Conservation (phyloP, 2,888 invertebrate species). For the Morpho deidamia region DNA sequence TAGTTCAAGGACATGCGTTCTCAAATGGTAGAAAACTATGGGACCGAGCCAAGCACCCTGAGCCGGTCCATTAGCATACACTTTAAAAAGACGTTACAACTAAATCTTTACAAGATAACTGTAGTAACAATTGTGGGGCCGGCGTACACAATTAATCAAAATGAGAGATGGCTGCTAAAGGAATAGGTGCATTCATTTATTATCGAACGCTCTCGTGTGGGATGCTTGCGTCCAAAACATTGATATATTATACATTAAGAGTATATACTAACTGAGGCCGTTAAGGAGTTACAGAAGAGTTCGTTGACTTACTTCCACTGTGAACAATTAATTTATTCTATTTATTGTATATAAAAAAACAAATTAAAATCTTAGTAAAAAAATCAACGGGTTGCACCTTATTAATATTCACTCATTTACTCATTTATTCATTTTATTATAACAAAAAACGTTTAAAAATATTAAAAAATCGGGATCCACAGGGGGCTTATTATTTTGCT, state of each 20-base stretch:
- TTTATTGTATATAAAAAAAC: too few species aligned
- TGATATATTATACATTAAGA: not conserved
- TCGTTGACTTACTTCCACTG: too few species aligned
- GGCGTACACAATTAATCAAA: slow-evolving; percentile 61
- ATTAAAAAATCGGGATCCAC: too few species aligned
- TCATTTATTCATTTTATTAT: too few species aligned
- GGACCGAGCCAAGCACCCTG: not conserved
- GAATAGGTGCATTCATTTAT: slow-evolving; percentile 60
- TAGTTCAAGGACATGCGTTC: not conserved
- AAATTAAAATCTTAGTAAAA: too few species aligned
- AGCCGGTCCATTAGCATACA: slow-evolving; percentile 22
- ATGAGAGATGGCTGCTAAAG: slow-evolving; percentile 51
- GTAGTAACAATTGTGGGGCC: slow-evolving; percentile 41
- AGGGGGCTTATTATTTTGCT: too few species aligned
- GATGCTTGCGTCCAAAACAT: slow-evolving; percentile 25
- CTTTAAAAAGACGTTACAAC: slow-evolving; percentile 62
- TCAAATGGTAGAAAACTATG: not conserved
- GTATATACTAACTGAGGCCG: too few species aligned
- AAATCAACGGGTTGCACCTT: too few species aligned
- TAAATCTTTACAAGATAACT: slow-evolving; percentile 57
- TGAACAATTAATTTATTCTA: too few species aligned
- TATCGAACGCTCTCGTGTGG: slow-evolving; percentile 33
- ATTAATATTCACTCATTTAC: too few species aligned
- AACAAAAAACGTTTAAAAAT: too few species aligned
- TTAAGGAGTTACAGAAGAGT: too few species aligned